Evolutionary conservation across 2,888 invertebrate genomes (phyloP).

Genomic region (Euplagia quadripunctaria): DNA sequence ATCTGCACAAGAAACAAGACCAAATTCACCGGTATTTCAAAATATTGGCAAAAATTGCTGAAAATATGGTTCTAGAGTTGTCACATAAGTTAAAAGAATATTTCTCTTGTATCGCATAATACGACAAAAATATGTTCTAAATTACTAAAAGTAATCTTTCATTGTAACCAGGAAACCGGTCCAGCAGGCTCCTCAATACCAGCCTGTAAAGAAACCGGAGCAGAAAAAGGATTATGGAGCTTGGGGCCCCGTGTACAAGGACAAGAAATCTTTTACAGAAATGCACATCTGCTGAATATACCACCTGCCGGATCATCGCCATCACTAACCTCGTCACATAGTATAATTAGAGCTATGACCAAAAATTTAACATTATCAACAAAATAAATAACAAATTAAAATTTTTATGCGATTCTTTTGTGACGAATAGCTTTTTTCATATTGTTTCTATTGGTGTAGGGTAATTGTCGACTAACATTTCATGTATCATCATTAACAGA

Average conservation of each 20-base stretch:
- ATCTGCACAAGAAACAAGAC: too few relatives aligned
- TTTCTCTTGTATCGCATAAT: too few relatives aligned
- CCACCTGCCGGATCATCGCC: constrained; percentile 64
- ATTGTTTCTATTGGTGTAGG: constrained; percentile 60
- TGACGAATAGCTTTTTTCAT: constrained; percentile 57
- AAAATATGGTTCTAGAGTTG: too few relatives aligned
- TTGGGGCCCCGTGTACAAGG: constrained; percentile 92
- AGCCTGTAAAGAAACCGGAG: constrained; percentile 73
- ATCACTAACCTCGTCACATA: constrained; percentile 61
- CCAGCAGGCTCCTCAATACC: constrained; percentile 68
- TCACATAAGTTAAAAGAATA: too few relatives aligned
- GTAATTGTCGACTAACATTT: constrained; percentile 57
- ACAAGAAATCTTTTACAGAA: constrained; percentile 90
- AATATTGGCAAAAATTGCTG: too few relatives aligned
- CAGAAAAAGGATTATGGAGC: constrained; percentile 87
- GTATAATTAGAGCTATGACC: constrained; percentile 56
- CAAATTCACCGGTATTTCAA: too few relatives aligned
- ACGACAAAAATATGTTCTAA: too few relatives aligned
- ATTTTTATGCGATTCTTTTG: constrained; percentile 51
- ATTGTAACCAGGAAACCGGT: constrained; percentile 68
- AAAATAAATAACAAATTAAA: constrained; percentile 49
- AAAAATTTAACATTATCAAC: constrained; percentile 54
- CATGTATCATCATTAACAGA: constrained; percentile 69
- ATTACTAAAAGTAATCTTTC: not conserved
- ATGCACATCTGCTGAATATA: constrained; percentile 89